These are phyloP conservation scores for Metellina segmentata DNA, from an alignment of 2,888 invertebrate species.

Conservation along the genomic window DNA sequence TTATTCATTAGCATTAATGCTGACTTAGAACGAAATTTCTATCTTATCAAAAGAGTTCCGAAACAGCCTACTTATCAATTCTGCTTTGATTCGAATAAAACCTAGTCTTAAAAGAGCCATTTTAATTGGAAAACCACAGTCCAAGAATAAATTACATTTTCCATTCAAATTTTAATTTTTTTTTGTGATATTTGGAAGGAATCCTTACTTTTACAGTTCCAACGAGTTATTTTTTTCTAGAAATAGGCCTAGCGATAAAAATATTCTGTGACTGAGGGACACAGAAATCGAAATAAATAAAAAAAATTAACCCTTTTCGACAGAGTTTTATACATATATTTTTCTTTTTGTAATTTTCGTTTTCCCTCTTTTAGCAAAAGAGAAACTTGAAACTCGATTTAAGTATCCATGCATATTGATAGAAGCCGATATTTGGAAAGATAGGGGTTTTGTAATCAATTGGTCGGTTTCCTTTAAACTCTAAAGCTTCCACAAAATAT, in stretches of 20 bases:
- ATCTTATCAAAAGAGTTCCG: conserved; percentile 40
- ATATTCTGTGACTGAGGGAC: conserved; percentile 28
- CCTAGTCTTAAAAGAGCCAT: conserved; percentile 13
- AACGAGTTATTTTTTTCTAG: not conserved
- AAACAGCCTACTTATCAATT: conserved; percentile 55
- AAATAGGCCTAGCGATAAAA: conserved; percentile 62
- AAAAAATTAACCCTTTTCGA: not conserved
- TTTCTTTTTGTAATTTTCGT: not conserved
- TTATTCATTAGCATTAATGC: conserved; percentile 48
- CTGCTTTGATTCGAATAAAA: conserved; percentile 48
- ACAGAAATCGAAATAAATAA: not conserved
- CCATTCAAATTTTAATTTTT: conserved; percentile 28
- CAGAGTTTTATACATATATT: not conserved
- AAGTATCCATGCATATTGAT: conserved; percentile 69
- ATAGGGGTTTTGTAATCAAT: conserved; percentile 57
- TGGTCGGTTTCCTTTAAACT: conserved; percentile 60
- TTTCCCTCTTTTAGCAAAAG: conserved; percentile 29
- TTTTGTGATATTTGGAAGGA: not conserved
- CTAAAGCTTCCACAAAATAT: conserved; percentile 49
- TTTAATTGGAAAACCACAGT: conserved; percentile 54
- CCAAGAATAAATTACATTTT: conserved; percentile 55
- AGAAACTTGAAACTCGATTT: conserved; percentile 67
- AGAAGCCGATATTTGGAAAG: conserved; percentile 14
- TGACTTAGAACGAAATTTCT: conserved; percentile 39
- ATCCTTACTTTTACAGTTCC: not conserved